Evolutionary conservation across 2,888 invertebrate species (phyloP).

Genomic region (Stomorhina lunata): DNA sequence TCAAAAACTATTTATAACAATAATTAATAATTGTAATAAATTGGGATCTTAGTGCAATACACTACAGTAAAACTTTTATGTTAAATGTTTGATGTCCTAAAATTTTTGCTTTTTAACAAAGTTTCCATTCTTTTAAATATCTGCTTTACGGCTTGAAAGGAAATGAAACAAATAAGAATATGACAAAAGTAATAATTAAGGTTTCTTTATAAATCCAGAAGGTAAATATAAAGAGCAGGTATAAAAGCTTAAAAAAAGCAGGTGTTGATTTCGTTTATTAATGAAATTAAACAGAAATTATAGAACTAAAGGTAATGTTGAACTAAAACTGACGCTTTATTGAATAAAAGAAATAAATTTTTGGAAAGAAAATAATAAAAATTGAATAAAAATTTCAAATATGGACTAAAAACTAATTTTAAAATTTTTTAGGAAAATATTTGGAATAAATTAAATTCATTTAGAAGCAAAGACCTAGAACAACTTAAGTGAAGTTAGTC

Average conservation of each 20-base stretch:
- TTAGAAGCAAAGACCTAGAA: not conserved
- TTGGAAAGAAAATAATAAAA: not conserved
- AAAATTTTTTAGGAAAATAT: too few relatives aligned
- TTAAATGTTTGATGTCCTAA: not conserved
- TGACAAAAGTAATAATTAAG: not conserved
- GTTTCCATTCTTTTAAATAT: not conserved
- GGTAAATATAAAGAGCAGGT: not conserved
- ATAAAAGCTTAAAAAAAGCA: constrained; percentile 49
- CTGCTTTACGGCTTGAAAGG: not conserved
- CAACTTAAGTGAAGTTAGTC: not conserved
- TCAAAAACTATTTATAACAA: too few relatives aligned
- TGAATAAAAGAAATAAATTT: not conserved
- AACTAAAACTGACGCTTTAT: not conserved
- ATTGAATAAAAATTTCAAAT: not conserved
- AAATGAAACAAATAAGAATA: constrained; percentile 5
- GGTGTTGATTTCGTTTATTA: constrained; percentile 51
- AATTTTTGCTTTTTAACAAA: not conserved
- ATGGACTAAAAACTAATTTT: not conserved
- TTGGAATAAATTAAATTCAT: not conserved
- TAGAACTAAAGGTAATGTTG: not conserved
- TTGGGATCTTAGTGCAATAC: too few relatives aligned
- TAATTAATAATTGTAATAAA: too few relatives aligned
- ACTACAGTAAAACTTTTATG: not conserved
- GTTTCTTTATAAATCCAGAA: not conserved
- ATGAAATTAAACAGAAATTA: constrained; percentile 29